Evolutionary conservation across 2,113 vertebrate genomes (phyloP).

Genomic region (Caranx ignobilis): DNA sequence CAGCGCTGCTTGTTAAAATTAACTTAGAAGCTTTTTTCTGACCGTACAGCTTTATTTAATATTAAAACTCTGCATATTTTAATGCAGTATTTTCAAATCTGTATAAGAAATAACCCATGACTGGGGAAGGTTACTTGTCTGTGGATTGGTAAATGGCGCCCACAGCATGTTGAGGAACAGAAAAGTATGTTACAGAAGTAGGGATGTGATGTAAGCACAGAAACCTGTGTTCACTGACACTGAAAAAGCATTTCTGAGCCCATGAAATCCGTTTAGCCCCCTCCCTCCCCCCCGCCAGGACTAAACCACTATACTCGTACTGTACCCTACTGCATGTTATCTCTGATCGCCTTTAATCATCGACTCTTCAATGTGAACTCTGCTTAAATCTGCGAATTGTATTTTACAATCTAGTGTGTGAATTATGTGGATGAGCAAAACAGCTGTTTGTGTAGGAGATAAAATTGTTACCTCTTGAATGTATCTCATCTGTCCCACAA

Average conservation of each 20-base stretch:
- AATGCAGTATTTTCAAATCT: constrained; percentile 31
- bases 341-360: constrained; percentile 61
- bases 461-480: constrained; percentile 72
- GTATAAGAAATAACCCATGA: not conserved
- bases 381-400: constrained; percentile 51
- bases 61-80: constrained; percentile 38
- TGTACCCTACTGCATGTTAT: constrained; percentile 72
- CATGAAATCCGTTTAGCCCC: not conserved
- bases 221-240: not conserved
- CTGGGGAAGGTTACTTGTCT: not conserved
- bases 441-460: constrained; percentile 40
- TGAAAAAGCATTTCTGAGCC: constrained; percentile 64
- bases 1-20: constrained; percentile 35
- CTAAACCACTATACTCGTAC: constrained; percentile 37
- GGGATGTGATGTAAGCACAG: constrained; percentile 5
- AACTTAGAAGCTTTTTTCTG: constrained; percentile 22
- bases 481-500: constrained; percentile 55
- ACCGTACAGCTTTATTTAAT: constrained; percentile 16
- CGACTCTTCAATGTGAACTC: constrained; percentile 58
- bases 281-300: constrained; percentile 5
- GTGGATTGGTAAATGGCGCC: constrained; percentile 4
- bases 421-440: constrained; percentile 46
- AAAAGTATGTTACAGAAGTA: constrained; percentile 49
- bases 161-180: constrained; percentile 55
- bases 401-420: constrained; percentile 53